A percentile compares a stretch with the other conserved stretches of the same genome.
These are phyloP conservation scores for Keiferia lycopersicella DNA, from an alignment of 2,888 invertebrate species.

Conservation along the genomic window DNA sequence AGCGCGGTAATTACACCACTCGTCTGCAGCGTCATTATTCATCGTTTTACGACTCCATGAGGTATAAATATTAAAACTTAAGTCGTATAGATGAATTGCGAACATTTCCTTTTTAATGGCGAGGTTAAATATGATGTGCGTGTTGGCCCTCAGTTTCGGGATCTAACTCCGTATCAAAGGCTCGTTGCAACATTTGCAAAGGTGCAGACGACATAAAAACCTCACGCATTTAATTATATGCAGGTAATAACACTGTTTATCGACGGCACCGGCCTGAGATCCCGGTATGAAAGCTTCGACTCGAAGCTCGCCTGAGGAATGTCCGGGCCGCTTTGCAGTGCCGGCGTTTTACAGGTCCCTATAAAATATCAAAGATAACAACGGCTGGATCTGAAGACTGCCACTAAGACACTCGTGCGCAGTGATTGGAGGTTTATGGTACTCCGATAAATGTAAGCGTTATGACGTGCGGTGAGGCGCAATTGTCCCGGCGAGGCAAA, in stretches of 20 bases:
- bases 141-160: slow-evolving; percentile 62
- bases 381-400: slow-evolving; percentile 67
- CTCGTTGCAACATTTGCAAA: slow-evolving; percentile 57
- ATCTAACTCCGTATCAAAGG: slow-evolving; percentile 55
- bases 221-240: slow-evolving; percentile 73
- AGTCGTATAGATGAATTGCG: slow-evolving; percentile 79
- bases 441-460: slow-evolving; percentile 69
- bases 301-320: slow-evolving; percentile 52
- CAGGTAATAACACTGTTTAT: slow-evolving; percentile 62
- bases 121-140: slow-evolving; percentile 76
- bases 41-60: slow-evolving; percentile 80
- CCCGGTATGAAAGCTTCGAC: neutral
- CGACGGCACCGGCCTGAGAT: slow-evolving; percentile 41
- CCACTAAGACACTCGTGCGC: slow-evolving; percentile 58
- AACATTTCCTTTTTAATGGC: slow-evolving; percentile 81
- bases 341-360: slow-evolving; percentile 79
- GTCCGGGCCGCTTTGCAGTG: slow-evolving; percentile 74
- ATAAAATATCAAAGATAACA: slow-evolving; percentile 81
- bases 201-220: slow-evolving; percentile 59
- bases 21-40: slow-evolving; percentile 79
- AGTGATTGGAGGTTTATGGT: slow-evolving; percentile 77
- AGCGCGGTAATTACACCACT: slow-evolving; percentile 78
- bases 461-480: slow-evolving; percentile 56
- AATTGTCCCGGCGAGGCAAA: slow-evolving; percentile 49
- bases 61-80: slow-evolving; percentile 80